Evolutionary conservation across 2,113 vertebrate species (phyloP), one percentile per base, ranked within the genome.

Genomic region (Aptenodytes patagonicus): DNA sequence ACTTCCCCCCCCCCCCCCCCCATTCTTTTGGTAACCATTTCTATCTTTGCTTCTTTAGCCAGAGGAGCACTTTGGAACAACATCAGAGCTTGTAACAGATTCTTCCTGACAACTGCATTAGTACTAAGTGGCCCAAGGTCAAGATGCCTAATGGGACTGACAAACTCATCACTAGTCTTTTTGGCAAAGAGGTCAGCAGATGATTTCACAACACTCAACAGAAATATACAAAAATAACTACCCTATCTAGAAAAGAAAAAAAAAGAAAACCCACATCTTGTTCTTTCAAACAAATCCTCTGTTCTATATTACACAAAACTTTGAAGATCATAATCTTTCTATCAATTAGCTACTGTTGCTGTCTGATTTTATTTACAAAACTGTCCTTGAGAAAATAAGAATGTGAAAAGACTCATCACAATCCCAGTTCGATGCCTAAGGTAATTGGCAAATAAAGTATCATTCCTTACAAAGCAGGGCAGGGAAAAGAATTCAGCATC

Each of bases 81-180:
- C 20, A 77, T 68, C 75, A 92, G 62, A 79, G 17, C 29, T 79
- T 90, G 20, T 68, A 78, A 70, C 42, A 91, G 54, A 94, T 94
- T 95, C 58, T 82, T 90, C 29, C 36, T 93, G 82, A 72, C 89
- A 93, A 75, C 71, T 89, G 65, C 75, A 87, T 96, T 97, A 91
- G 69, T 68, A 80, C 34, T 91, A 95, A 96, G 91, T 77, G 65
- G 57, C 36, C 54, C 36, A 70, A 93, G 57, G 95, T 84, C 61
- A 94, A 29, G 26, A 69, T 71, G 40, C 82, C 73, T 92, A 83
- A 57, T 66, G 38, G 87, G 76, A 91, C 65, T 79, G 54, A 95
- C 57, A 94, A 81, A 82, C 18, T 57, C 31, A 86, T 69, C 83
- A 87, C 46, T 65, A 83, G 32, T 40, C 47, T 55, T 82, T 90